Conservation (phyloP, 37 sponge, comb jelly and placozoan genomes). For the Geodia barretti region DNA sequence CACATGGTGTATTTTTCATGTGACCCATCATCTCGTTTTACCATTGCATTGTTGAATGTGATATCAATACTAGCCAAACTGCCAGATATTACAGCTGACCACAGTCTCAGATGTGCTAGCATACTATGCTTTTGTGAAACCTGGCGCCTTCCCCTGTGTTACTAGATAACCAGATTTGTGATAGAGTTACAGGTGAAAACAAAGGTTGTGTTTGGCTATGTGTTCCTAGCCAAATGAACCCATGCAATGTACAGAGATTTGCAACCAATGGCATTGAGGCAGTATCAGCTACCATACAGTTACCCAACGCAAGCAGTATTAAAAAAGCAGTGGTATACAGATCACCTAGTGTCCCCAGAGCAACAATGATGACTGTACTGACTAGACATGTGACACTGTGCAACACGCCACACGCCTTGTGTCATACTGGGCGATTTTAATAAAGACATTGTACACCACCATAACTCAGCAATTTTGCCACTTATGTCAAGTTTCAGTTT, state of each 20-base stretch:
- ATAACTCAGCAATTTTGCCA: too few relatives aligned
- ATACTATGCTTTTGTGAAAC: slow-evolving; percentile 39
- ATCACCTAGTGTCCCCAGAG: slow-evolving; percentile 16
- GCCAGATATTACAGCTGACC: slow-evolving; percentile 7
- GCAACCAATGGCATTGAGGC: slow-evolving; percentile 7
- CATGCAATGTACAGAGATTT: background rate
- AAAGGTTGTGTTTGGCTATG: slow-evolving; percentile 13
- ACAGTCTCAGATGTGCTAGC: background rate
- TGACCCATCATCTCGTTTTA: background rate
- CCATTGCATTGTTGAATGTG: slow-evolving; percentile 32
- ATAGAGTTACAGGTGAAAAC: slow-evolving; percentile 16
- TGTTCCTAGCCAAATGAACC: background rate
- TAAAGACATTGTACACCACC: slow-evolving; percentile 28
- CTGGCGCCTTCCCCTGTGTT: slow-evolving; percentile 19
- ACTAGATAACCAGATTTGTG: slow-evolving; percentile 15
- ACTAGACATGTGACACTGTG: background rate
- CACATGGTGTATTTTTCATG: too few relatives aligned
- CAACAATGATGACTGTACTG: background rate
- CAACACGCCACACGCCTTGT: background rate
- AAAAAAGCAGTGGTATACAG: slow-evolving; percentile 24
- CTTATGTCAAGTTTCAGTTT: background rate
- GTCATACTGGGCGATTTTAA: slow-evolving; percentile 25
- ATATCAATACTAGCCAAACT: slow-evolving; percentile 18
- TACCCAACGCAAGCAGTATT: background rate
- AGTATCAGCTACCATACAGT: background rate